phyloP scores from a whole-genome alignment of 1,140 invertebrate genomes.

The Melipona quadrifasciata region DNA sequence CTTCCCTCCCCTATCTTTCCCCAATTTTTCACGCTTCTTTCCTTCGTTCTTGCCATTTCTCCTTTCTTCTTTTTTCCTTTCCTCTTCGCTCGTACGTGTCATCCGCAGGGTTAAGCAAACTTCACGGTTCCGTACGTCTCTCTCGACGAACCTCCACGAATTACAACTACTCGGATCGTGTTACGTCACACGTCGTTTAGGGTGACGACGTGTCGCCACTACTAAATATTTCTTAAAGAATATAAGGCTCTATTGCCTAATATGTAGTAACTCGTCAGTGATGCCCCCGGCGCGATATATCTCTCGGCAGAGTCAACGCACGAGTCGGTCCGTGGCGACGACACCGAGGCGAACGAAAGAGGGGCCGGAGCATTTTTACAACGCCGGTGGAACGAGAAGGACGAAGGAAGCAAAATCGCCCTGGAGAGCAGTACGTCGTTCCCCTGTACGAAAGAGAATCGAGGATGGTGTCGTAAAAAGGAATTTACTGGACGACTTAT shows the following conservation, averaged over 20 bases:
- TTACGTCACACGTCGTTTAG: background rate
- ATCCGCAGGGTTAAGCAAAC: background rate
- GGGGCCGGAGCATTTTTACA: slow-evolving; percentile 20
- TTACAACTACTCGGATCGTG: background rate
- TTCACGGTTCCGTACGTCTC: background rate
- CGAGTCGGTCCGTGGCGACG: background rate
- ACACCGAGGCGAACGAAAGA: background rate
- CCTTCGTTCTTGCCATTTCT: background rate
- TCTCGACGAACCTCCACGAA: background rate
- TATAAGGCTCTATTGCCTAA: slow-evolving; percentile 18
- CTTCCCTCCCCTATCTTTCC: background rate
- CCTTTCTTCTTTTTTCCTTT: background rate
- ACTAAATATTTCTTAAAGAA: slow-evolving; percentile 12
- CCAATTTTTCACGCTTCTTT: background rate
- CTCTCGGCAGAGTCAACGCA: background rate
- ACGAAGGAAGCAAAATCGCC: slow-evolving; percentile 45
- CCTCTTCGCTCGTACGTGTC: background rate
- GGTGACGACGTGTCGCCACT: background rate
- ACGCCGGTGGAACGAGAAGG: background rate
- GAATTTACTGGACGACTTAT: slow-evolving; percentile 63
- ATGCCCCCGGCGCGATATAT: background rate
- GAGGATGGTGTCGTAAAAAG: slow-evolving; percentile 60
- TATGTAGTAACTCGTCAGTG: slow-evolving; percentile 41
- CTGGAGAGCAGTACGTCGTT: slow-evolving; percentile 47
- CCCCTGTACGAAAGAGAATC: slow-evolving; percentile 53